These are phyloP conservation scores for Tachystola acroxantha DNA, from an alignment of 2,888 invertebrate species.

Conservation along the genomic window DNA sequence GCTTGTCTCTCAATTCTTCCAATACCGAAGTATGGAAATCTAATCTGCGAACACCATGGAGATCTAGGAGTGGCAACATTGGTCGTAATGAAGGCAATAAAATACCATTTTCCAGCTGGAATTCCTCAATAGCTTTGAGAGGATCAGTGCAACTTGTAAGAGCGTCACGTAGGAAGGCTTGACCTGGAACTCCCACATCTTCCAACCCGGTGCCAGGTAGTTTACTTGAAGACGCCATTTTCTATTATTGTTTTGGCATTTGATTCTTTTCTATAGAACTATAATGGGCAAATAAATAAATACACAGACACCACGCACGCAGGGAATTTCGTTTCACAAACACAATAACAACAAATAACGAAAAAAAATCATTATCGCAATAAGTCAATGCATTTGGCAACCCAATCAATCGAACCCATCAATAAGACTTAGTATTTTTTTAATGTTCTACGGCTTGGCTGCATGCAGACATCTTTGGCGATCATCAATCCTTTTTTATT, in stretches of 20 bases:
- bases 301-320: no score
- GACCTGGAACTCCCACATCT: conserved; percentile 92
- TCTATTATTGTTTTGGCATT: background rate
- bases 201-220: conserved; percentile 83
- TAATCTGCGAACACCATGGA: conserved; percentile 93
- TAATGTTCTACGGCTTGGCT: no score
- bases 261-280: no score
- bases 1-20: conserved; percentile 83
- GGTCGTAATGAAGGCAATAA: conserved; percentile 94
- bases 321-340: no score
- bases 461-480: no score
- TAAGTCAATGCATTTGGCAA: no score
- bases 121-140: conserved; percentile 98
- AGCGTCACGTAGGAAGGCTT: conserved; percentile 91
- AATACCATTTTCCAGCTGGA: conserved; percentile 96
- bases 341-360: no score
- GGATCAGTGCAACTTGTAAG: conserved; percentile 98
- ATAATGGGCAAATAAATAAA: no score
- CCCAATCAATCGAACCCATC: no score
- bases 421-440: no score
- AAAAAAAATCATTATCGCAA: no score
- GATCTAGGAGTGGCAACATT: conserved; percentile 95
- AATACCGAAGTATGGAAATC: conserved; percentile 97
- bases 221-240: conserved; percentile 68
- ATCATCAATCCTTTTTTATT: no score